These are phyloP conservation scores for Synanthedon tipuliformis DNA, from an alignment of 2,888 invertebrate species.

Conservation along the genomic window DNA sequence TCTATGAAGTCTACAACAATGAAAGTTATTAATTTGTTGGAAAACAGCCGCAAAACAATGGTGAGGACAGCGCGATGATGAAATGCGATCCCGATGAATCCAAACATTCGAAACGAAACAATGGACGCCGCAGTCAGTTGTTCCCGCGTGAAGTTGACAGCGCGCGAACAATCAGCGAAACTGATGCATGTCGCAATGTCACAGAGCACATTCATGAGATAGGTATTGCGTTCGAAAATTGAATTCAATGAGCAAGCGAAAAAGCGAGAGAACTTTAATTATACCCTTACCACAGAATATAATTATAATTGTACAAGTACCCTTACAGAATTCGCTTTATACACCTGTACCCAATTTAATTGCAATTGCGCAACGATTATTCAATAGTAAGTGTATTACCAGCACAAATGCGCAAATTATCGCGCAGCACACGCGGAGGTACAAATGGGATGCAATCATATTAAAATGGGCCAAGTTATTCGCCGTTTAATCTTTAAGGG, in stretches of 20 bases:
- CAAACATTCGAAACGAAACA: conserved; percentile 24
- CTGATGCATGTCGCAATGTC: conserved; percentile 18
- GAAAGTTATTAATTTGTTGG: conserved; percentile 18
- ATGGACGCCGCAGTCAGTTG: conserved; percentile 10
- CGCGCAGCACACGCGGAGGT: not conserved
- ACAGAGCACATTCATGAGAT: conserved; percentile 7
- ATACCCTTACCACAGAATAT: not conserved
- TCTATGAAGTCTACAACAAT: conserved; percentile 14
- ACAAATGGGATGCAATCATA: conserved; percentile 9
- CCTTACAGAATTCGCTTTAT: not conserved
- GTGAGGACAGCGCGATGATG: conserved; percentile 31
- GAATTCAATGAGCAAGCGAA: not conserved
- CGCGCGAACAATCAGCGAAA: conserved; percentile 16
- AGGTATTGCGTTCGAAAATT: not conserved
- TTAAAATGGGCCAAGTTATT: conserved; percentile 8
- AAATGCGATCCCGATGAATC: conserved; percentile 37
- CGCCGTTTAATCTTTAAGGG: conserved; percentile 12
- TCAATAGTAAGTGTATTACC: not conserved
- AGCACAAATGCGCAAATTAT: not conserved
- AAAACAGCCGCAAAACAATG: conserved; percentile 31
- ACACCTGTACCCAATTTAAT: not conserved
- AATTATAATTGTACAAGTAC: not conserved
- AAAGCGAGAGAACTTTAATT: not conserved
- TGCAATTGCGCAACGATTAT: not conserved
- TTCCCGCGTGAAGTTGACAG: not conserved